phyloP scores from a whole-genome alignment of 2,797 vertebrate species.

The Lateolabrax maculatus region DNA sequence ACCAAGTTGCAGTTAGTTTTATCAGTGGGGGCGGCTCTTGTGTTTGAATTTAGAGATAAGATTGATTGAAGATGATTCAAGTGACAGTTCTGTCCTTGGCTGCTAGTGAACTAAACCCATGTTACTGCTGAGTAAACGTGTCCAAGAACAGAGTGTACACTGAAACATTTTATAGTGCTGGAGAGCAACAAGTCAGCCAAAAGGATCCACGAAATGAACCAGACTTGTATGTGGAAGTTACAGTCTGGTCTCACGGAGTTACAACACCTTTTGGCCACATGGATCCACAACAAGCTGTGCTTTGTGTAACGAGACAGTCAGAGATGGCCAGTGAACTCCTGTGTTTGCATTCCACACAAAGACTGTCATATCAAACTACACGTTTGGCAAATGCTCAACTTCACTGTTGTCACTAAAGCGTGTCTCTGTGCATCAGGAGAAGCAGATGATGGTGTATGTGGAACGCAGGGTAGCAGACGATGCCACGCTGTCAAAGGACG shows the following conservation, averaged over 20 bases:
- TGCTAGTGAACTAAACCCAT: constrained; percentile 1
- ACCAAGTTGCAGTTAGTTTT: neutral
- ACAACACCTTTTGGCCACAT: constrained; percentile 29
- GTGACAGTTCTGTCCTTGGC: too few relatives aligned
- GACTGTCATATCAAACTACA: neutral
- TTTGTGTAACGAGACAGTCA: constrained; percentile 26
- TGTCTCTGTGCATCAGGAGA: constrained; percentile 79
- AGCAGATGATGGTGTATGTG: constrained; percentile 89
- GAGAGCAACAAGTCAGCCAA: constrained; percentile 14
- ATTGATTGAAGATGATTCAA: too few relatives aligned
- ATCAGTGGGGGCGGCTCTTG: neutral
- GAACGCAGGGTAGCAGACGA: constrained; percentile 88
- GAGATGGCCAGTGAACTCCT: constrained; percentile 1
- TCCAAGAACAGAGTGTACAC: constrained; percentile 24
- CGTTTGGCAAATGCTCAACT: constrained; percentile 4
- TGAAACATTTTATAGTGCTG: constrained; percentile 21
- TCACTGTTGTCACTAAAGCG: constrained; percentile 1
- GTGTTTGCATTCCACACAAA: constrained; percentile 41
- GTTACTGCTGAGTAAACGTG: constrained; percentile 18
- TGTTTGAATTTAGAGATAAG: neutral
- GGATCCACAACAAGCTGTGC: constrained; percentile 38
- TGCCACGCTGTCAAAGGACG: constrained; percentile 81
- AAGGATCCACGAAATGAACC: constrained; percentile 49
- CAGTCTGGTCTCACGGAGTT: constrained; percentile 27
- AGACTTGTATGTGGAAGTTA: constrained; percentile 41